Percentiles rank a stretch among this genome's conserved stretches.
Conservation (phyloP, 2,888 invertebrate genomes). For the Lasioglossum malachurum region DNA sequence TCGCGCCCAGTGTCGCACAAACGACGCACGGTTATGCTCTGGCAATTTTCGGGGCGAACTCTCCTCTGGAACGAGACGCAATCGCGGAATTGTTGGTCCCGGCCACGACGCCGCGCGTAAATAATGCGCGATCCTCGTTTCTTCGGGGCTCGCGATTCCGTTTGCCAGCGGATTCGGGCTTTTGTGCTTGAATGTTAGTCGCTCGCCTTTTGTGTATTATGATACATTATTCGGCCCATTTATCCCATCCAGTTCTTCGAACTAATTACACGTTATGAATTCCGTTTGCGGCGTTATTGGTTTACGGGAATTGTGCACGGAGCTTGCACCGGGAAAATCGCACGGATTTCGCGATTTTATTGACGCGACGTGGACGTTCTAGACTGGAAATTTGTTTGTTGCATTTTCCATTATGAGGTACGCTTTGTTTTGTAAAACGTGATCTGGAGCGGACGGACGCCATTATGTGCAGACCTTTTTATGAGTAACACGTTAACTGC, state of each 20-base stretch:
- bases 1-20: not conserved
- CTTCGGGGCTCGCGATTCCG: not conserved
- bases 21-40: conserved; percentile 3
- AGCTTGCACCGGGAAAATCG: not conserved
- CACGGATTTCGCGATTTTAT: not conserved
- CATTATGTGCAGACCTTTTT: no score
- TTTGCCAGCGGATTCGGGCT: not conserved
- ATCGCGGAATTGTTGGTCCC: conserved; percentile 27
- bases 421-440: not conserved
- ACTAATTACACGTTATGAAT: not conserved
- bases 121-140: conserved; percentile 23
- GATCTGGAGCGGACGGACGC: no score
- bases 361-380: not conserved
- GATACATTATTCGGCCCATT: not conserved
- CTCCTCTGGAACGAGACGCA: not conserved
- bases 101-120: conserved; percentile 4
- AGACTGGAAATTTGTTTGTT: not conserved
- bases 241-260: conserved; percentile 4
- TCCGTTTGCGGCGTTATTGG: not conserved
- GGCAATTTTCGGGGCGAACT: conserved; percentile 5
- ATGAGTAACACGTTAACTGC: no score
- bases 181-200: not conserved
- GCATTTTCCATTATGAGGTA: not conserved
- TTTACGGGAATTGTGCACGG: not conserved
- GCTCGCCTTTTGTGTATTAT: not conserved